Evolutionary conservation across 2,797 vertebrate species (phyloP), one percentile per base, ranked within the genome.

Genomic region (Euthynnus affinis): DNA sequence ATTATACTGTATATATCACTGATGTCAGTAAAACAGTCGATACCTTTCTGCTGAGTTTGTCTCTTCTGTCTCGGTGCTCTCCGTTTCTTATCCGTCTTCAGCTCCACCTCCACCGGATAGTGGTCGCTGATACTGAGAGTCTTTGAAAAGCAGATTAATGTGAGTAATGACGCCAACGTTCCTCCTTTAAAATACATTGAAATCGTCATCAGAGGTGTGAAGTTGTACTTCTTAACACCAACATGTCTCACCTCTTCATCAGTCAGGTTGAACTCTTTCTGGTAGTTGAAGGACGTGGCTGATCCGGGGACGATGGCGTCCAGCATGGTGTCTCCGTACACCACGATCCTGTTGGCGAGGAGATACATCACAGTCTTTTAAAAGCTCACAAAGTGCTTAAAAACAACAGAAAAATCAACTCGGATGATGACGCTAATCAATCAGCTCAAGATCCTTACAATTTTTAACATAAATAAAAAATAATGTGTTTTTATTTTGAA

Each of bases 81-180:
- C 2, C 20, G 9, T 17, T 15, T 78, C 37, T 61, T 34, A 6
- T 15, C 4, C 12, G 37, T 78, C 78, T 62, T 84, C 64, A 94
- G 86, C 60, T 71, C 76, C 69, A 95, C 93, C 81, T 95, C 94
- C 82, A 94, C 94, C 4, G 94, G 94, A 59, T 94, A 95, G 76
- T 95, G 94, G 71, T 95, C 94, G 67, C 93, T 95, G 71, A 95
- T 86, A 0, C 79, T 1, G 46, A 87, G 81, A 73, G 94, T 76
- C 94, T 95, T 49, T 8, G 10, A 44, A 2, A 14, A 76, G 7
- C 22, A 63, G n/a, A 51, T 0, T 40, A 4, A 69, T 27, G 23
- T 60, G 0, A 61, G 64, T 57, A 8, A 27, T 17, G 12, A 18
- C 27, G 17, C 14, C 5, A 44, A 1, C 32, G 46, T 7, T 40